These are phyloP conservation scores for Hymenochirus boettgeri DNA, from an alignment of 2,113 vertebrate genomes.

Conservation along the genomic window DNA sequence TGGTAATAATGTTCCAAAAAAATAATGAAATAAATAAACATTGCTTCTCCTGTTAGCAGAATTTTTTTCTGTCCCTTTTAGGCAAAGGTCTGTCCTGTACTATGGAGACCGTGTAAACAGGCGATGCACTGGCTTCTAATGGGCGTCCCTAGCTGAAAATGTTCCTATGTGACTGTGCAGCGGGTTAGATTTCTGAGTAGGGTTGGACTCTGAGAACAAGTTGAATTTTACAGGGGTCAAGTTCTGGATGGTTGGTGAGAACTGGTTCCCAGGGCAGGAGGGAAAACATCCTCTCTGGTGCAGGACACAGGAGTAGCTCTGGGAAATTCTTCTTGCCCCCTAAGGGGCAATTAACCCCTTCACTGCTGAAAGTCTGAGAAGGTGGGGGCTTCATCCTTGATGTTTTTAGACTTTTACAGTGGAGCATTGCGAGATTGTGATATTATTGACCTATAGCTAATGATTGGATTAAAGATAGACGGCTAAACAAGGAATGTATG, in stretches of 20 bases:
- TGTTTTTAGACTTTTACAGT: background rate
- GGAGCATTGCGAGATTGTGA: too few species aligned
- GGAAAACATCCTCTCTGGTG: background rate
- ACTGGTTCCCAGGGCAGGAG: slow-evolving; percentile 60
- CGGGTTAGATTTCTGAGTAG: background rate
- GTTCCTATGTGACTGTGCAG: slow-evolving; percentile 1
- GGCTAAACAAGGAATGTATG: too few species aligned
- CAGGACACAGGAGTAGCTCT: background rate
- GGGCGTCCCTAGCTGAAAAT: too few species aligned
- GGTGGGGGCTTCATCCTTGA: background rate
- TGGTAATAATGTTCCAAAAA: too few species aligned
- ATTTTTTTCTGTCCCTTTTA: too few species aligned
- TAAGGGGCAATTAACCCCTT: slow-evolving; percentile 2
- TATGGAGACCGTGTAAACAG: too few species aligned
- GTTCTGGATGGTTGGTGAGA: slow-evolving; percentile 56
- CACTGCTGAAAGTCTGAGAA: background rate
- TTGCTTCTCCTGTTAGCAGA: too few species aligned
- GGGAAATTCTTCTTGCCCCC: background rate
- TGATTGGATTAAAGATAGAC: too few species aligned
- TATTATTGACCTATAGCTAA: too few species aligned
- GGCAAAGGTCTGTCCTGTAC: too few species aligned
- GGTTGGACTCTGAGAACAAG: slow-evolving; percentile 44
- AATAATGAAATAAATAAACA: too few species aligned
- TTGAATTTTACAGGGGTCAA: slow-evolving; percentile 57
- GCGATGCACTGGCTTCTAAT: too few species aligned